Conservation (phyloP, 2,888 invertebrate genomes). For the Polyommatus iphigenia region DNA sequence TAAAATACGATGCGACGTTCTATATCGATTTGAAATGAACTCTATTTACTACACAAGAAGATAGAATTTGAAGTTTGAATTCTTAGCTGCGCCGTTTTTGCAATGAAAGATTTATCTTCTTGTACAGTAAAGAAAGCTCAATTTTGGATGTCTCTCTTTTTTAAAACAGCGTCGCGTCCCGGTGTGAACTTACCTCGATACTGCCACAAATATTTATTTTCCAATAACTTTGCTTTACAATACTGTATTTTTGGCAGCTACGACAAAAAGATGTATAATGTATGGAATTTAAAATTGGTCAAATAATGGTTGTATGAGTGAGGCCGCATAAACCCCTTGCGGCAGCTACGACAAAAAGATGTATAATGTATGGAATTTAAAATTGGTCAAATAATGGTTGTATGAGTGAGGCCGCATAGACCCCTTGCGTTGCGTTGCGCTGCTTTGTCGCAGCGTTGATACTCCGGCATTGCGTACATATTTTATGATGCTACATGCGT, state of each 20-base stretch:
- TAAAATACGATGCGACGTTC: neutral
- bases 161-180: neutral
- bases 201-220: neutral
- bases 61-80: too few species aligned
- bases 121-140: too few species aligned
- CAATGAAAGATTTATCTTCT: too few species aligned
- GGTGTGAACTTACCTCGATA: neutral
- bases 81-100: too few species aligned
- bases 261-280: neutral
- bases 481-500: too few species aligned
- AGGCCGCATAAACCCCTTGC: too few species aligned
- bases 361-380: conserved; percentile 25
- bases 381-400: conserved; percentile 8
- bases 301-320: neutral
- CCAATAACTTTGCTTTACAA: neutral
- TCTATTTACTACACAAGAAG: too few species aligned
- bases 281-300: conserved; percentile 28
- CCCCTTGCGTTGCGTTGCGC: too few species aligned
- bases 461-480: too few species aligned
- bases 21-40: too few species aligned
- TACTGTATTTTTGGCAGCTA: conserved; percentile 3
- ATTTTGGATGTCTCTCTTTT: too few species aligned
- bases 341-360: neutral
- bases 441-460: neutral
- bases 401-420: neutral